Conservation (phyloP, 2,888 invertebrate genomes). For the Tricholauxania praeusta region DNA sequence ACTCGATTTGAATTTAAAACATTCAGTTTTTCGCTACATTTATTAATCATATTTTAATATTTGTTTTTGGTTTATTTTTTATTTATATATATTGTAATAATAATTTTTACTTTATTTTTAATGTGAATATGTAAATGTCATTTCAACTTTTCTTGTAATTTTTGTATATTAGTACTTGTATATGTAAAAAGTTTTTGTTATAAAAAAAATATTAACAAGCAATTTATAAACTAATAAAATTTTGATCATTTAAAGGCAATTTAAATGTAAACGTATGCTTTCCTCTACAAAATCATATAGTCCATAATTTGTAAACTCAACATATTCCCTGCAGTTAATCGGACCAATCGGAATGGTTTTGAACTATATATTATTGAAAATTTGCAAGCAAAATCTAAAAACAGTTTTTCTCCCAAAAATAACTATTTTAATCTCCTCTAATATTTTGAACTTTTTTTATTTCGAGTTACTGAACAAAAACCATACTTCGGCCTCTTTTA, state of each 20-base stretch:
- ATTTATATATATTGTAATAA: neutral
- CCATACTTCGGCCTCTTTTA: too few relatives aligned
- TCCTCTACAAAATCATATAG: slow-evolving; percentile 2
- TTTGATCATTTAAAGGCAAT: too few relatives aligned
- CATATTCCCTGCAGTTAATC: too few relatives aligned
- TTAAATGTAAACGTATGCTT: too few relatives aligned
- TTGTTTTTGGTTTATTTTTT: slow-evolving; percentile 4
- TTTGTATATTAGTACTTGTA: slow-evolving; percentile 14
- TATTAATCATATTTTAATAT: slow-evolving; percentile 22
- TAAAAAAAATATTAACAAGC: slow-evolving; percentile 21
- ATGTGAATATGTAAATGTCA: neutral
- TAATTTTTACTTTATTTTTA: slow-evolving; percentile 10
- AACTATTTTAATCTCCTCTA: too few relatives aligned
- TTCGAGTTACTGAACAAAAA: too few relatives aligned
- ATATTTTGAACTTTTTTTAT: too few relatives aligned
- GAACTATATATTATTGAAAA: too few relatives aligned
- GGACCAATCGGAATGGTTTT: too few relatives aligned
- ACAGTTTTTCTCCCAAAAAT: too few relatives aligned
- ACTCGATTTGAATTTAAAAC: slow-evolving; percentile 20
- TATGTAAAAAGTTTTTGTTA: slow-evolving; percentile 26
- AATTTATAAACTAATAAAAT: slow-evolving; percentile 19
- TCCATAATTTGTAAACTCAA: slow-evolving; percentile 29
- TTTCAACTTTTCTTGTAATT: neutral
- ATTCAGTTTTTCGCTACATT: slow-evolving; percentile 33
- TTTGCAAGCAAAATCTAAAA: too few relatives aligned